A percentile compares a stretch with the other conserved stretches of the same genome.
phyloP scores from a whole-genome alignment of 2,888 invertebrate species.

The Philhelius pedissequus region DNA sequence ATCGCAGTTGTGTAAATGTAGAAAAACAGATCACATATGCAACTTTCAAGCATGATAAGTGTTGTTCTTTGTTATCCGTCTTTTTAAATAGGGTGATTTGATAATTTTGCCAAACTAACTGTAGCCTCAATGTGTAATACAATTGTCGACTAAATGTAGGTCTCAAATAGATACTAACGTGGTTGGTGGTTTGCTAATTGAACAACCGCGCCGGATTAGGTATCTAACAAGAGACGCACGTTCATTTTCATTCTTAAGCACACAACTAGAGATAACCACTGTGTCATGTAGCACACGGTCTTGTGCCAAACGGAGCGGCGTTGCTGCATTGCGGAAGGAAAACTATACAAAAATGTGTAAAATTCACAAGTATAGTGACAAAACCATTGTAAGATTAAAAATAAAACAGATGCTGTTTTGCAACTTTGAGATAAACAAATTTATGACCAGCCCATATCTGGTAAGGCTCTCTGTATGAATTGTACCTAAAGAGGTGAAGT shows the following conservation, averaged over 20 bases:
- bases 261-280: slow-evolving; percentile 3
- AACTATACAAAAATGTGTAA: slow-evolving; percentile 56
- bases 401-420: slow-evolving; percentile 56
- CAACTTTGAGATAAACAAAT: slow-evolving; percentile 57
- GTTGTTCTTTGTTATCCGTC: no score
- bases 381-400: slow-evolving; percentile 64
- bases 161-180: neutral
- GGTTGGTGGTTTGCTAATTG: slow-evolving; percentile 28
- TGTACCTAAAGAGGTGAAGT: neutral
- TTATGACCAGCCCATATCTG: slow-evolving; percentile 31
- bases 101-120: neutral
- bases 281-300: slow-evolving; percentile 10
- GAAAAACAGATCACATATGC: no score
- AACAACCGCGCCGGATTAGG: slow-evolving; percentile 13
- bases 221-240: slow-evolving; percentile 15
- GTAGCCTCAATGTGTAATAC: neutral
- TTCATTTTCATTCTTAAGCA: slow-evolving; percentile 33
- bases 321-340: slow-evolving; percentile 43
- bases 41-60: no score
- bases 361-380: slow-evolving; percentile 63
- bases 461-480: neutral
- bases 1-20: no score
- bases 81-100: neutral
- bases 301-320: neutral
- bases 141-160: neutral